A percentile compares a stretch with the other conserved stretches of the same genome.
Conservation (phyloP, 2,888 invertebrate species). For the Ornithoptera priamus region DNA sequence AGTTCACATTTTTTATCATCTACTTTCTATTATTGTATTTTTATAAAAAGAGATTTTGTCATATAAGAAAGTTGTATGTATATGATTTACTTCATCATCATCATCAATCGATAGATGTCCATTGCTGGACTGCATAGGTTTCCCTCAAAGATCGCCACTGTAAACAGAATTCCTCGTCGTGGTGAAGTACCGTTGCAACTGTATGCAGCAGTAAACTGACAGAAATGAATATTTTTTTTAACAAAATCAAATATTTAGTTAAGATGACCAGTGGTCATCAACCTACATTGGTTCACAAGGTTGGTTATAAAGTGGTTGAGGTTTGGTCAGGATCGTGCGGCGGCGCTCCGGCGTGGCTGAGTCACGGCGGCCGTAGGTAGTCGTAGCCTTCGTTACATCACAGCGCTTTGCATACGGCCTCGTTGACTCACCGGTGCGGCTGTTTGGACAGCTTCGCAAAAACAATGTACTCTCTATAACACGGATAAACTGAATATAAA, state of each 20-base stretch:
- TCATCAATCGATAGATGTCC: too few relatives aligned
- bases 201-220: too few relatives aligned
- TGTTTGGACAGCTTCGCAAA: conserved; percentile 32
- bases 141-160: too few relatives aligned
- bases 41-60: too few relatives aligned
- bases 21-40: too few relatives aligned
- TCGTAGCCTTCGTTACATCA: conserved; percentile 44
- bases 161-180: too few relatives aligned
- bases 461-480: conserved; percentile 9
- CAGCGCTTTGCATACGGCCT: conserved; percentile 43
- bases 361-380: conserved; percentile 18
- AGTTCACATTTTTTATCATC: too few relatives aligned
- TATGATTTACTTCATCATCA: too few relatives aligned
- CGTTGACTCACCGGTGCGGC: conserved; percentile 45
- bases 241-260: not conserved
- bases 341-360: conserved; percentile 12
- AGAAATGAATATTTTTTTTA: not conserved
- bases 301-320: not conserved
- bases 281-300: not conserved
- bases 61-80: too few relatives aligned
- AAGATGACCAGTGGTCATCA: not conserved
- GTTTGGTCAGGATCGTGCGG: conserved; percentile 1
- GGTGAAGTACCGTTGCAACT: too few relatives aligned
- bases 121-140: too few relatives aligned
- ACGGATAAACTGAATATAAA: not conserved